Evolutionary conservation across 2,888 invertebrate genomes (phyloP).

Genomic region (Agelastica alni): DNA sequence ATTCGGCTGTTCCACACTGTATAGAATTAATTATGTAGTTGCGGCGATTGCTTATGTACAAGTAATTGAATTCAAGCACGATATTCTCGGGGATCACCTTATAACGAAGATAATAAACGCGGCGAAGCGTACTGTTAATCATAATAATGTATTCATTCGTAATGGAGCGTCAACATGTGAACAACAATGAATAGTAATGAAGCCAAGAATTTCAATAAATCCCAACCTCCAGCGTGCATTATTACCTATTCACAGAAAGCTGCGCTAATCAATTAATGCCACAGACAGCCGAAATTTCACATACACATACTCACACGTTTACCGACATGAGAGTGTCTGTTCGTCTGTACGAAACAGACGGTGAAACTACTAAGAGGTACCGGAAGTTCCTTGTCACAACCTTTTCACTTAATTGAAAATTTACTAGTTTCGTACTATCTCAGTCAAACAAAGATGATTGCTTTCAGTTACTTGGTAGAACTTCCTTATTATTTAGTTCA

Average conservation of each 20-base stretch:
- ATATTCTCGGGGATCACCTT: constrained; percentile 13
- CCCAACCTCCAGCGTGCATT: constrained; percentile 25
- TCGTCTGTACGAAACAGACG: constrained; percentile 25
- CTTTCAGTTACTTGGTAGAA: too few species aligned
- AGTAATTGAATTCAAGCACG: constrained; percentile 6
- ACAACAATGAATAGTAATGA: constrained; percentile 35
- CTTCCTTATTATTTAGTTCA: too few species aligned
- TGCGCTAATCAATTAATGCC: constrained; percentile 30
- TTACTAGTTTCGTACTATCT: constrained; percentile 6
- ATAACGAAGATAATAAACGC: constrained; percentile 11
- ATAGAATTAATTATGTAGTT: neutral
- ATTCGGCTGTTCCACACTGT: too few species aligned
- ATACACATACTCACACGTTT: constrained; percentile 21
- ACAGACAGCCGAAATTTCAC: constrained; percentile 27
- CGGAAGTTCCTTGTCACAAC: constrained; percentile 20
- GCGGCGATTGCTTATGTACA: neutral
- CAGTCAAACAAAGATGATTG: too few species aligned
- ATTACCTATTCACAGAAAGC: constrained; percentile 31
- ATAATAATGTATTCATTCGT: constrained; percentile 25
- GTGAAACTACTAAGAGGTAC: constrained; percentile 27
- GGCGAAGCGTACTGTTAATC: constrained; percentile 17
- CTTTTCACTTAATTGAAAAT: constrained; percentile 26
- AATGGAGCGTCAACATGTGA: constrained; percentile 24
- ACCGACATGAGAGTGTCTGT: constrained; percentile 19
- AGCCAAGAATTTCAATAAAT: constrained; percentile 34